Percentiles rank a stretch among this genome's conserved stretches.
Evolutionary conservation across 2,797 vertebrate species (phyloP).

Genomic region (Danio choprae): DNA sequence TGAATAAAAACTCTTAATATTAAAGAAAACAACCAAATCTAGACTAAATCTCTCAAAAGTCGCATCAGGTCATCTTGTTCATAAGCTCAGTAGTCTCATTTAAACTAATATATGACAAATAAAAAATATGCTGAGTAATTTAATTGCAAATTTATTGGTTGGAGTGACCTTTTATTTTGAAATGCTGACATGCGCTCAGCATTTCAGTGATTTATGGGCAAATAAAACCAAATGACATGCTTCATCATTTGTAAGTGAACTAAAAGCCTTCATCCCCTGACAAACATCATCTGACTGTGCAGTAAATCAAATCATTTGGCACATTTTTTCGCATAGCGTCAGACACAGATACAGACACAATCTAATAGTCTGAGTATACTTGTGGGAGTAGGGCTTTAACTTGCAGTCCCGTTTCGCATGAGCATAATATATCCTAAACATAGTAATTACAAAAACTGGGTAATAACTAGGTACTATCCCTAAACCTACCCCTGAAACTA

Average conservation of each 20-base stretch:
- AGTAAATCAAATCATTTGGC: conserved; percentile 38
- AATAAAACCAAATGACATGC: conserved; percentile 34
- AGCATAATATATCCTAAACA: too few species aligned
- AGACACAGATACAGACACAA: neutral
- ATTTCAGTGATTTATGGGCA: conserved; percentile 29
- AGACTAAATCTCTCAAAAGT: neutral
- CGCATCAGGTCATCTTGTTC: neutral
- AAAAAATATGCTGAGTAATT: neutral
- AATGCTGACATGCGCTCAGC: conserved; percentile 14
- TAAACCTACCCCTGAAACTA: too few species aligned
- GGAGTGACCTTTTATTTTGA: neutral
- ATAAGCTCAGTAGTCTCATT: neutral
- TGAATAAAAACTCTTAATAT: neutral
- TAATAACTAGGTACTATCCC: too few species aligned
- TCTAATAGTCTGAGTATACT: conserved; percentile 1
- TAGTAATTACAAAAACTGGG: too few species aligned
- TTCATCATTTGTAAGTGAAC: conserved; percentile 35
- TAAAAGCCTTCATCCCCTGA: conserved; percentile 16
- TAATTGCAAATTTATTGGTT: neutral
- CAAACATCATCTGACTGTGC: conserved; percentile 26
- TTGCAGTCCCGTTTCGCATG: too few species aligned
- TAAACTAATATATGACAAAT: neutral
- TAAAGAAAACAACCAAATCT: conserved; percentile 8
- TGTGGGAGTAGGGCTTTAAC: neutral
- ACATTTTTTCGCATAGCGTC: conserved; percentile 4